Percentiles rank a stretch among this genome's conserved stretches.
These are phyloP conservation scores for Oscheius sp. DNA, from an alignment of 2,888 invertebrate genomes.

Conservation along the genomic window DNA sequence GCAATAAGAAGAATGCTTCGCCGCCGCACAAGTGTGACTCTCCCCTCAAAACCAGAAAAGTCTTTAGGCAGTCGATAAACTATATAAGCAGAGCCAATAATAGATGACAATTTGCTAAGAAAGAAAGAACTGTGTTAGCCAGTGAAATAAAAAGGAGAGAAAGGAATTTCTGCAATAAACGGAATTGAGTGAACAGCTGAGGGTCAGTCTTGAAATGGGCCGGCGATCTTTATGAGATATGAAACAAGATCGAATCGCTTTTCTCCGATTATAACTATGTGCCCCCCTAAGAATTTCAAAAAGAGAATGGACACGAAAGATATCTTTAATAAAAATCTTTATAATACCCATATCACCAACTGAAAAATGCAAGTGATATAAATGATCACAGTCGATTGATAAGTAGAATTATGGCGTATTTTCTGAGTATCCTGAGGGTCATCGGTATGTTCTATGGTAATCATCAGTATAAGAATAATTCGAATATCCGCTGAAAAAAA, in stretches of 20 bases:
- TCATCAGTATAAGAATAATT: slow-evolving; percentile 62
- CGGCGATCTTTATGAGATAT: slow-evolving; percentile 33
- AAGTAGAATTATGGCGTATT: slow-evolving; percentile 30
- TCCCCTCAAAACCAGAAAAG: slow-evolving; percentile 29
- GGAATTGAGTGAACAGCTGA: slow-evolving; percentile 22
- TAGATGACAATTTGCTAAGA: neutral
- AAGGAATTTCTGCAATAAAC: neutral
- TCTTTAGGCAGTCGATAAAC: slow-evolving; percentile 4
- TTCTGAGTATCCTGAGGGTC: slow-evolving; percentile 27
- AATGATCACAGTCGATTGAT: slow-evolving; percentile 33
- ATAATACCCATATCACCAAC: slow-evolving; percentile 34
- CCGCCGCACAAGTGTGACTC: slow-evolving; percentile 24
- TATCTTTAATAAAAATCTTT: slow-evolving; percentile 24
- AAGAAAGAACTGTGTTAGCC: neutral
- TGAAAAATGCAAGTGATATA: slow-evolving; percentile 23
- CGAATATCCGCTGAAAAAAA: slow-evolving; percentile 49
- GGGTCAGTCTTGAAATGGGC: slow-evolving; percentile 26
- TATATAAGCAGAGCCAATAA: slow-evolving; percentile 15
- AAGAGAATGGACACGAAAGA: neutral
- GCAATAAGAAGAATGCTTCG: slow-evolving; percentile 4
- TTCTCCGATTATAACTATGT: slow-evolving; percentile 33
- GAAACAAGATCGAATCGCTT: slow-evolving; percentile 36
- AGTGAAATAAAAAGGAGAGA: neutral
- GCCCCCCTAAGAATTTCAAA: slow-evolving; percentile 23
- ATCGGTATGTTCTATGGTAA: slow-evolving; percentile 58